Evolutionary conservation across 2,113 vertebrate genomes (phyloP).

Genomic region (Sprattus sprattus): DNA sequence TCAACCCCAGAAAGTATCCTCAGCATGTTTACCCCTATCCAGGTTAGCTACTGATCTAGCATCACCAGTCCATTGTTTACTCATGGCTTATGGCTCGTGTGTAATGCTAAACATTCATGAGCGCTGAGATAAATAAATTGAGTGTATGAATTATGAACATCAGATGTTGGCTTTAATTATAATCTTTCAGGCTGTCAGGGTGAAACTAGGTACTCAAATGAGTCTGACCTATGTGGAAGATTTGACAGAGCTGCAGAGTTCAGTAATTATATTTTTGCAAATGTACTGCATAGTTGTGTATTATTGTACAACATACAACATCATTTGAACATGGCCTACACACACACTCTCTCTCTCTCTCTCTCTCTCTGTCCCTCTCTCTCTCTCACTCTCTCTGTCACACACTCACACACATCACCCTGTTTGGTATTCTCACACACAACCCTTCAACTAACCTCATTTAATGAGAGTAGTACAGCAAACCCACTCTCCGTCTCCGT

Average conservation of each 20-base stretch:
- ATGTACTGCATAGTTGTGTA: neutral
- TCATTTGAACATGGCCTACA: neutral
- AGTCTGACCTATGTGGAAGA: neutral
- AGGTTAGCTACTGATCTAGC: neutral
- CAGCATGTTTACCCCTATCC: neutral
- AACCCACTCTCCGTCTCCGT: neutral
- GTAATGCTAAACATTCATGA: neutral
- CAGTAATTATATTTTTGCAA: neutral
- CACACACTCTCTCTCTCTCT: neutral
- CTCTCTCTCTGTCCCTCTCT: neutral
- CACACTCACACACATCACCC: conserved; percentile 6
- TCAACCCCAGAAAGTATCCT: neutral
- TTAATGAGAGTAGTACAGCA: neutral
- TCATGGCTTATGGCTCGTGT: neutral
- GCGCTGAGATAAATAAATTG: neutral
- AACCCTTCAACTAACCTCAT: neutral
- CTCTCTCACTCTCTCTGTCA: neutral
- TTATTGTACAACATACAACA: neutral
- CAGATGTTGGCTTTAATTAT: neutral
- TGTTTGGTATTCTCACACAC: neutral
- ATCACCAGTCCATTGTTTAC: neutral
- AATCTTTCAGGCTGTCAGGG: neutral
- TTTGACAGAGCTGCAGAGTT: neutral
- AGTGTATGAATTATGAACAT: neutral
- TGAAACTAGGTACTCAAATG: neutral